Conservation (phyloP, 2,888 invertebrate species). For the Balanococcus diminutus region DNA sequence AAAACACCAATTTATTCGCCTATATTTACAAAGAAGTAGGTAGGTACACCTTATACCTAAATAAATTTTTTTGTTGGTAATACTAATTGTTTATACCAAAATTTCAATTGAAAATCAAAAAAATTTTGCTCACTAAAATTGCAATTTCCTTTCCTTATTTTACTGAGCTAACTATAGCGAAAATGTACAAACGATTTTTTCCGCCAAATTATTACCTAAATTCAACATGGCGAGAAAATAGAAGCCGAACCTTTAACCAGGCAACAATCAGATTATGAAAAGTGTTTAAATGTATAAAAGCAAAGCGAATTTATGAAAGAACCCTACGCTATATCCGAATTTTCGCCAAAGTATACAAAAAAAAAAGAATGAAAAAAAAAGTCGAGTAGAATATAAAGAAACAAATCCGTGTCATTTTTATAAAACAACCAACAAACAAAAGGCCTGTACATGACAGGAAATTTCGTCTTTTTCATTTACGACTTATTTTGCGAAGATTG, state of each 20-base stretch:
- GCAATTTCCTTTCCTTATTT: no score
- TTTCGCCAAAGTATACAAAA: neutral
- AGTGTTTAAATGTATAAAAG: neutral
- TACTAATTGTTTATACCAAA: no score
- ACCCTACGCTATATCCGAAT: neutral
- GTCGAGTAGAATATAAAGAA: neutral
- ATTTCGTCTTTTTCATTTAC: slow-evolving; percentile 38
- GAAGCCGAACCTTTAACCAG: neutral
- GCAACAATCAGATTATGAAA: neutral
- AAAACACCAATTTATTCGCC: no score
- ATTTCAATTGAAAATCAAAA: no score
- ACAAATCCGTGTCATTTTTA: slow-evolving; percentile 10
- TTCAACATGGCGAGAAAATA: no score
- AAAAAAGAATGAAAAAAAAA: neutral
- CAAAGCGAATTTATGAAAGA: neutral
- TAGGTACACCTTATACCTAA: no score
- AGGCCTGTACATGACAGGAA: slow-evolving; percentile 39
- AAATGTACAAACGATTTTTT: no score
- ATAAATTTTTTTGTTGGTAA: no score
- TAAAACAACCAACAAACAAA: slow-evolving; percentile 25
- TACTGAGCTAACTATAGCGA: no score
- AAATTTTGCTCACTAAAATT: no score
- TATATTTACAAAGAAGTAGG: no score
- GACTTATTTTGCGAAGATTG: slow-evolving; percentile 33
- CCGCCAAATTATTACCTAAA: no score